These are phyloP conservation scores for Tetramorium alpestre DNA, from an alignment of 1,140 invertebrate species.

Conservation along the genomic window DNA sequence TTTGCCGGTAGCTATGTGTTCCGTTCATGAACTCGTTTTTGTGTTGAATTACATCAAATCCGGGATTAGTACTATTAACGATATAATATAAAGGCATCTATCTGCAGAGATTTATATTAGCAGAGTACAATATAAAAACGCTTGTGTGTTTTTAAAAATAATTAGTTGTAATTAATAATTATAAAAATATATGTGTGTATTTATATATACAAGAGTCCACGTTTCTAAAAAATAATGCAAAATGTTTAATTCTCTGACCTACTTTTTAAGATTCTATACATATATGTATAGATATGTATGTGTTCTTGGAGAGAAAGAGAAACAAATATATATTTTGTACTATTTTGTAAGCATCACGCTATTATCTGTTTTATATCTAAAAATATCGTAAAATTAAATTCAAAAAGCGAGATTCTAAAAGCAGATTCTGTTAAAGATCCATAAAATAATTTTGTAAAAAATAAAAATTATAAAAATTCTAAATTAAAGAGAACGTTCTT, in stretches of 20 bases:
- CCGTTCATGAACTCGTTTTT: constrained; percentile 10
- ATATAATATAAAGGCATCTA: neutral
- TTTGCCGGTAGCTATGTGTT: neutral
- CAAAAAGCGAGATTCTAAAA: too few relatives aligned
- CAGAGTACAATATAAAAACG: neutral
- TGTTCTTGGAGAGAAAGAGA: too few relatives aligned
- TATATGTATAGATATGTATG: too few relatives aligned
- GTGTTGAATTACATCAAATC: constrained; percentile 17
- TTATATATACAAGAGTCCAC: neutral
- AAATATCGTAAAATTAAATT: too few relatives aligned
- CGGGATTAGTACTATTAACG: neutral
- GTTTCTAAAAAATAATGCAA: neutral
- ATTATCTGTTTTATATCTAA: neutral
- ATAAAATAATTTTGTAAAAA: neutral
- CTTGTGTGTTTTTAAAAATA: neutral
- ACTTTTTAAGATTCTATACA: neutral
- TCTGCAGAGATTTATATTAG: neutral
- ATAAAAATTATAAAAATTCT: neutral
- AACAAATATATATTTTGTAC: neutral
- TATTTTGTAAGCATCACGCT: neutral
- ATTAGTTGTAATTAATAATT: constrained; percentile 1
- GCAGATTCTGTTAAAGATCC: neutral
- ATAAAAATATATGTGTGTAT: neutral
- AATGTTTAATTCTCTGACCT: neutral
- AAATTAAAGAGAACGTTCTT: neutral